phyloP scores from a whole-genome alignment of 2,797 vertebrate species.

The Oryzias dopingdopingensis region DNA sequence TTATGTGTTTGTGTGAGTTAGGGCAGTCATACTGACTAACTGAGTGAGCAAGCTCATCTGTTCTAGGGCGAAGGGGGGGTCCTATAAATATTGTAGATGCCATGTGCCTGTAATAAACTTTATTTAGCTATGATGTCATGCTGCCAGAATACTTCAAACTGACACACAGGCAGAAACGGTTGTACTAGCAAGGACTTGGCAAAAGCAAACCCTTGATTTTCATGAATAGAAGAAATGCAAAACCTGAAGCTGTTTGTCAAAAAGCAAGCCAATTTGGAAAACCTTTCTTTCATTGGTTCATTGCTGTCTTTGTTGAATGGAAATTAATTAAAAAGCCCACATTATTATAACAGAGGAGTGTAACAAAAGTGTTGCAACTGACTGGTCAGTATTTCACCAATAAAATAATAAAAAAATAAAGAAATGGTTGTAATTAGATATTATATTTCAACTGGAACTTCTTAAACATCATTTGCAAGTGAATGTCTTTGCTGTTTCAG shows the following conservation, averaged over 20 bases:
- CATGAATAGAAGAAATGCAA: slow-evolving; percentile 50
- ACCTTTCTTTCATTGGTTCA: slow-evolving; percentile 2
- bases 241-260: slow-evolving; percentile 27
- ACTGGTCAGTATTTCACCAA: too few relatives aligned
- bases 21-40: slow-evolving; percentile 61
- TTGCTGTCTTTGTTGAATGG: not conserved
- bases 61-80: slow-evolving; percentile 35
- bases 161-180: slow-evolving; percentile 34
- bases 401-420: too few relatives aligned
- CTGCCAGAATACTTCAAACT: slow-evolving; percentile 50
- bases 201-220: slow-evolving; percentile 48
- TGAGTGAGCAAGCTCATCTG: slow-evolving; percentile 72
- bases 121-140: slow-evolving; percentile 78
- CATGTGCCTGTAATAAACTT: slow-evolving; percentile 70
- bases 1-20: slow-evolving; percentile 30
- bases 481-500: too few relatives aligned
- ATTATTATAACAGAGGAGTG: too few relatives aligned
- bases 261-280: slow-evolving; percentile 27
- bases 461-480: too few relatives aligned
- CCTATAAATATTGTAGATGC: slow-evolving; percentile 82
- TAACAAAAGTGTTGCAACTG: too few relatives aligned
- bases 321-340: too few relatives aligned
- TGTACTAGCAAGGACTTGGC: slow-evolving; percentile 56
- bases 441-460: too few relatives aligned
- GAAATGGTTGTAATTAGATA: too few relatives aligned